Percentiles rank a stretch among this genome's conserved stretches.
These are phyloP conservation scores for Rattus rattus DNA, from an alignment of 2,113 vertebrate genomes.

Conservation along the genomic window DNA sequence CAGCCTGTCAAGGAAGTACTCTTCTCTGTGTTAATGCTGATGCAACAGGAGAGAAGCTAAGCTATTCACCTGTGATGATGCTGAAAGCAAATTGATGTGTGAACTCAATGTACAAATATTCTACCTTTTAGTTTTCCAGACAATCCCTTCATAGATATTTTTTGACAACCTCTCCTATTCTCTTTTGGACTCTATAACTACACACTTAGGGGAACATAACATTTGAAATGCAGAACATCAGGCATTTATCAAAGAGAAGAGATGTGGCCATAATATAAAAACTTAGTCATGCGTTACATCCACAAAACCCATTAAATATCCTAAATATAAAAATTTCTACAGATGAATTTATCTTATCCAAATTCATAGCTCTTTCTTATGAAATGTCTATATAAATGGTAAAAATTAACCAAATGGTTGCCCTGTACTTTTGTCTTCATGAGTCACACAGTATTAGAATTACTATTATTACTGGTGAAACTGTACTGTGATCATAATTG, in stretches of 20 bases:
- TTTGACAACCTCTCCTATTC: neutral
- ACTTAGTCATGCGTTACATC: neutral
- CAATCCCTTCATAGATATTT: neutral
- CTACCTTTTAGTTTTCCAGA: neutral
- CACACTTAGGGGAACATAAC: neutral
- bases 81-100: neutral
- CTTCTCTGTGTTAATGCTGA: neutral
- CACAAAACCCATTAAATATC: conserved; percentile 5
- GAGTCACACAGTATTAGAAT: neutral
- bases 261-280: neutral
- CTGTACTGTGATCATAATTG: neutral
- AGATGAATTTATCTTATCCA: conserved; percentile 20
- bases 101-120: neutral
- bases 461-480: neutral
- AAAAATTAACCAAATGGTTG: neutral
- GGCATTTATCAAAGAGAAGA: neutral
- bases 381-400: neutral
- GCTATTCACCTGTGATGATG: neutral
- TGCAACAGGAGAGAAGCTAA: neutral
- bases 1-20: neutral
- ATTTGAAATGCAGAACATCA: neutral
- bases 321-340: conserved; percentile 12
- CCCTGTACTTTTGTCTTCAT: neutral
- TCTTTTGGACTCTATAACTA: neutral
- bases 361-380: conserved; percentile 27